Conservation (phyloP, 2,888 invertebrate species). For the Lasioglossum lativentre region DNA sequence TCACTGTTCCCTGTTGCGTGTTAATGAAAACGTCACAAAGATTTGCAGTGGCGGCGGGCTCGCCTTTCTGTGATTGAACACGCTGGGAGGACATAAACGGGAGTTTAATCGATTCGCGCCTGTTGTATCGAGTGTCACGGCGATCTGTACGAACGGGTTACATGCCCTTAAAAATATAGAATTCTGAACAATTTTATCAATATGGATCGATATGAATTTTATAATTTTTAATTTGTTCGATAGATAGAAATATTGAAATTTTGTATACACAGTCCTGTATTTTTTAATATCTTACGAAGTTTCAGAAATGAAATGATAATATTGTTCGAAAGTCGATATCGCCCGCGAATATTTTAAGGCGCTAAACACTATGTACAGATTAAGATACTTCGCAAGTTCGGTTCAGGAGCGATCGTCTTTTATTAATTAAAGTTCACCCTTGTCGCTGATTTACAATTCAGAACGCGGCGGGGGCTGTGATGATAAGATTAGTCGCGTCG, state of each 20-base stretch:
- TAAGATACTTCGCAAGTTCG: slow-evolving; percentile 26
- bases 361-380: slow-evolving; percentile 7
- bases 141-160: not conserved
- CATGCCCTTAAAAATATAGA: not conserved
- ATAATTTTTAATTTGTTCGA: no score
- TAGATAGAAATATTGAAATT: not conserved
- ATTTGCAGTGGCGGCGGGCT: slow-evolving; percentile 68
- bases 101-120: slow-evolving; percentile 69
- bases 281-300: not conserved
- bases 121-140: not conserved
- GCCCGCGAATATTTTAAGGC: not conserved
- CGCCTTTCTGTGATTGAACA: slow-evolving; percentile 1
- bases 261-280: not conserved
- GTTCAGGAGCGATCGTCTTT: slow-evolving; percentile 11
- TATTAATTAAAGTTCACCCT: slow-evolving; percentile 45
- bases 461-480: slow-evolving; percentile 12
- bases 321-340: not conserved
- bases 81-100: slow-evolving; percentile 26
- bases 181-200: not conserved
- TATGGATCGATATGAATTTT: not conserved
- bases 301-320: not conserved
- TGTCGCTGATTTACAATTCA: slow-evolving; percentile 21
- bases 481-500: slow-evolving; percentile 31
- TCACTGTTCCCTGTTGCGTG: slow-evolving; percentile 60
- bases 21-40: slow-evolving; percentile 79